Conservation (phyloP, 2,797 vertebrate species). For the Silurus lanzhouensis region DNA sequence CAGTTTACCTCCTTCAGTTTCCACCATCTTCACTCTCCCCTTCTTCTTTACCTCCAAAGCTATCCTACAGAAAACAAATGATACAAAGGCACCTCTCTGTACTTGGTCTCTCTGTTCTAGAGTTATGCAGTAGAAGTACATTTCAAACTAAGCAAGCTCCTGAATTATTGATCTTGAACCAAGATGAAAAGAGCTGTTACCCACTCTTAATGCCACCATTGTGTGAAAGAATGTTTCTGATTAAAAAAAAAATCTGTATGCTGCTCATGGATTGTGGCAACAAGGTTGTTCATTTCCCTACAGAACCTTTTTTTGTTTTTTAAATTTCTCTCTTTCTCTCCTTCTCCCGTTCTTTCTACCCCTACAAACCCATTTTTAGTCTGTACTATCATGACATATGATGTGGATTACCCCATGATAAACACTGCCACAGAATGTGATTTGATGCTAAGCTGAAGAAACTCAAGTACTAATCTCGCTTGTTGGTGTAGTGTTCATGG, state of each 20-base stretch:
- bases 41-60: too few species aligned
- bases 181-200: not conserved
- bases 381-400: not conserved
- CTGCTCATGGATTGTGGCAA: slow-evolving; percentile 4
- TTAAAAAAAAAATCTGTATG: not conserved
- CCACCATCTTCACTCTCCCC: too few species aligned
- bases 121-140: not conserved
- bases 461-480: slow-evolving; percentile 12
- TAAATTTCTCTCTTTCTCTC: not conserved
- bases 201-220: not conserved
- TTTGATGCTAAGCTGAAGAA: slow-evolving; percentile 27
- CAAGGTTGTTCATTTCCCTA: not conserved
- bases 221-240: not conserved
- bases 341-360: not conserved
- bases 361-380: not conserved
- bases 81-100: not conserved
- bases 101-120: not conserved
- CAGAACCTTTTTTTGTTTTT: not conserved
- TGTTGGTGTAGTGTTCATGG: slow-evolving; percentile 1
- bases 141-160: not conserved
- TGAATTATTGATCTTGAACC: not conserved
- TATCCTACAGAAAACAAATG: not conserved
- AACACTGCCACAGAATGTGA: not conserved
- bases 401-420: slow-evolving; percentile 16
- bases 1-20: too few species aligned